These are phyloP conservation scores for Magallana angulata DNA, from an alignment of 1,140 invertebrate species.

Conservation along the genomic window DNA sequence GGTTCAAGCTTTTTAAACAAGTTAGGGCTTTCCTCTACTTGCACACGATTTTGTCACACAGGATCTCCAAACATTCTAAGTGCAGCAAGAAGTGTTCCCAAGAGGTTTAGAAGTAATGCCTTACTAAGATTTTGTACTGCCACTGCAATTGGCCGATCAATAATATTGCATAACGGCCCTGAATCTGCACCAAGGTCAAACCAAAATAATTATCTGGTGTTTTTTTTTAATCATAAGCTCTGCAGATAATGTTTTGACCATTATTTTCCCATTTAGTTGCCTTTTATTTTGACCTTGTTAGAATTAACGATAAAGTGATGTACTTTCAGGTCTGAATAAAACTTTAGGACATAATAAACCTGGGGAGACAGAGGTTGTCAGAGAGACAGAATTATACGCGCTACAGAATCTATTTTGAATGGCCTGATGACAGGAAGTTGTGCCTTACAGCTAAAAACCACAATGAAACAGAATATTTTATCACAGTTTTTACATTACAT, in stretches of 20 bases:
- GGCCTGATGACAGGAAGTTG: conserved; percentile 19
- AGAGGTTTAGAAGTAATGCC: background rate
- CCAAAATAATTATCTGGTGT: conserved; percentile 7
- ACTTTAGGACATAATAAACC: background rate
- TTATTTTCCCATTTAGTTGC: conserved; percentile 22
- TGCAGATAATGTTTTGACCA: conserved; percentile 30
- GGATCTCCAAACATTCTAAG: conserved; percentile 19
- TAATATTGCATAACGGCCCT: conserved; percentile 14
- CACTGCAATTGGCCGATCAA: conserved; percentile 26
- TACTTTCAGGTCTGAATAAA: conserved; percentile 15
- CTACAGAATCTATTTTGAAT: conserved; percentile 1
- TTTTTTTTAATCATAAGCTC: background rate
- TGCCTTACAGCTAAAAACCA: background rate
- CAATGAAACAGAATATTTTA: background rate
- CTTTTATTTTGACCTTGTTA: background rate
- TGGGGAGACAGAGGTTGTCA: background rate
- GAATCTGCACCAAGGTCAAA: conserved; percentile 19
- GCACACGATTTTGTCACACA: conserved; percentile 12
- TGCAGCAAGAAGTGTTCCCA: conserved; percentile 4
- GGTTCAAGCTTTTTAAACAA: background rate
- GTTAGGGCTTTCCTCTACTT: background rate
- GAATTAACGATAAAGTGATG: background rate
- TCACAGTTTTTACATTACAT: background rate
- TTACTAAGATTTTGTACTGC: conserved; percentile 8
- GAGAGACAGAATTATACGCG: background rate